Base-by-base conservation (phyloP, 2,113 vertebrate species). In the Ochotona curzoniae region DNA sequence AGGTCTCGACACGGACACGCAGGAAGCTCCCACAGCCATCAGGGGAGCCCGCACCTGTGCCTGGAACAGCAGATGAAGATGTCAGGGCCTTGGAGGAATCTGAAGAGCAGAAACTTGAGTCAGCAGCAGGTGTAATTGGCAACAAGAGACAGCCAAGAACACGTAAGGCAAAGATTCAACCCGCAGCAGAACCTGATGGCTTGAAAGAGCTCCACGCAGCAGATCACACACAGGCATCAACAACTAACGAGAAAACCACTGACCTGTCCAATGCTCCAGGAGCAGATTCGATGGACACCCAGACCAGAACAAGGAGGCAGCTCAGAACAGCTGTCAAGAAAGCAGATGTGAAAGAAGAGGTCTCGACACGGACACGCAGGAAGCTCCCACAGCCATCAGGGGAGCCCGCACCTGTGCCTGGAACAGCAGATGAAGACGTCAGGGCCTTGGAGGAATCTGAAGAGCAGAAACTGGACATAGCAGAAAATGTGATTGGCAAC, bases 81-180 rank as follows among this genome's bases (percentile, higher is more conserved):
- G 4, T 76, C 2, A 71, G n/a, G 38, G 67, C 14, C 2, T 35
- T 89, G 18, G 64, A 92, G 14, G 82, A 54, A 61, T 74, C 87
- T 3, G 84, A 76, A 44, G 57, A 92, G 21, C 89, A 76, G 44
- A 83, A 94, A 44, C 5, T 23, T 5, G 32, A 71, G 8, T 23
- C 51, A 1, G 20, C 54, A 38, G 82, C 83, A 87, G 74, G 26
- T 57, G 21, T 54, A 17, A 35, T 78, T 25, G 97, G 96, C 2
- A 13, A 75, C 18, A 91, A 92, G 35, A 96, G 83, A 26, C 8
- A 84, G n/a, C 66, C 74, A 60, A 95, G 91, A 61, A 97, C 96
- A 2, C 91, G 82, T 13, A 93, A 92, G 54, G 44, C 28, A 26
- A 78, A 84, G 20, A 2, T 49, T 1, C 44, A 64, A 4, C 54